Percentiles rank a stretch among this genome's conserved stretches.
phyloP scores from a whole-genome alignment of 2,888 invertebrate species.

The Drosophila paramelanica region DNA sequence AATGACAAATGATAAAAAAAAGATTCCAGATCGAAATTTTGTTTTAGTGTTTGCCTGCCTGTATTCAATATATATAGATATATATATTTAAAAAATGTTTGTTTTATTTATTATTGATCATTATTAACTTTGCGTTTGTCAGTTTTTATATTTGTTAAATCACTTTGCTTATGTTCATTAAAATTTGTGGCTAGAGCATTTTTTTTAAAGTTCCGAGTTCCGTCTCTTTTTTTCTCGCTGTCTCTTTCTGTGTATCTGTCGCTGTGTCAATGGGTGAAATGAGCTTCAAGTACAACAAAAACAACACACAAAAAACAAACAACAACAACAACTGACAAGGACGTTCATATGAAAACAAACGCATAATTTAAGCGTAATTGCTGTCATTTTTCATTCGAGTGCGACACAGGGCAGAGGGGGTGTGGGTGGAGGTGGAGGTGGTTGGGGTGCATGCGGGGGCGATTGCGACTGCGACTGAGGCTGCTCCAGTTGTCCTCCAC shows the following conservation, averaged over 20 bases:
- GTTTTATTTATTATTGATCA: no score
- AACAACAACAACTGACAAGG: conserved; percentile 64
- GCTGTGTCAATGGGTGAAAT: conserved; percentile 72
- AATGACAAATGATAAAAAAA: no score
- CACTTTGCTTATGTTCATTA: conserved; percentile 10
- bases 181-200: conserved; percentile 30
- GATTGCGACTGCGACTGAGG: conserved; percentile 21
- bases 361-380: conserved; percentile 82
- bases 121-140: no score
- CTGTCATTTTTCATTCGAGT: conserved; percentile 80
- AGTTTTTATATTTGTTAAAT: no score
- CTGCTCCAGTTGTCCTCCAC: conserved; percentile 61
- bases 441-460: background rate
- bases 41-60: no score
- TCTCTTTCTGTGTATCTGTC: background rate
- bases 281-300: conserved; percentile 66
- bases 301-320: conserved; percentile 26
- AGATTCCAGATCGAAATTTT: background rate
- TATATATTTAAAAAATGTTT: no score
- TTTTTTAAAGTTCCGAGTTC: conserved; percentile 32
- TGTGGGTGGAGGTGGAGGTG: background rate
- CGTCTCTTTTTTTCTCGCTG: background rate
- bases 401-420: conserved; percentile 20
- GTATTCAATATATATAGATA: no score
- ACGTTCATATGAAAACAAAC: conserved; percentile 79